A percentile compares a stretch with the other conserved stretches of the same genome.
phyloP scores from a whole-genome alignment of 2,113 vertebrate species.

The Salvator merianae region DNA sequence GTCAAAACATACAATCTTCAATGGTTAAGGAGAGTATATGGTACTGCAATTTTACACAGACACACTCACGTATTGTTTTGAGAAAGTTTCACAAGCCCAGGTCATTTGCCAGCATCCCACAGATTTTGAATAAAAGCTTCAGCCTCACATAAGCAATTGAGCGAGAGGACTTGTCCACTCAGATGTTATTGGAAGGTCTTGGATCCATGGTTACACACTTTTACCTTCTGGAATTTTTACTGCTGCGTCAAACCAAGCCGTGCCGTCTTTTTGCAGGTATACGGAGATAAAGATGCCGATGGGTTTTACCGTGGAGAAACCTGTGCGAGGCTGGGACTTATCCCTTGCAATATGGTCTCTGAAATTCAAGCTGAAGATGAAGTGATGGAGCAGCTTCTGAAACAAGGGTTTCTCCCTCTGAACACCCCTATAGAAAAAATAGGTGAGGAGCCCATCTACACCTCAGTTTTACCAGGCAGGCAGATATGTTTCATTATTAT shows the following conservation, averaged over 20 bases:
- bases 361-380: slow-evolving; percentile 96
- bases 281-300: slow-evolving; percentile 93
- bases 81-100: too few relatives aligned
- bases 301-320: slow-evolving; percentile 95
- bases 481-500: too few relatives aligned
- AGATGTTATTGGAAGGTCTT: too few relatives aligned
- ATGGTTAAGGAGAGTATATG: too few relatives aligned
- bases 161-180: too few relatives aligned
- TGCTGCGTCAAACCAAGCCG: background rate
- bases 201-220: background rate
- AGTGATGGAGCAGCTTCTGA: slow-evolving; percentile 93
- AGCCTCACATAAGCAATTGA: too few relatives aligned
- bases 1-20: too few relatives aligned
- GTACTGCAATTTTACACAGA: too few relatives aligned
- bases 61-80: too few relatives aligned
- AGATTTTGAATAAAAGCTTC: too few relatives aligned
- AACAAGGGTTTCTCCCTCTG: slow-evolving; percentile 94
- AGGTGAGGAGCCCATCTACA: slow-evolving; percentile 71
- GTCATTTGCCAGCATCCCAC: too few relatives aligned
- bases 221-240: background rate
- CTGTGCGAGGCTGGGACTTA: slow-evolving; percentile 86
- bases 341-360: slow-evolving; percentile 98
- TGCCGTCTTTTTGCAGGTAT: slow-evolving; percentile 76
- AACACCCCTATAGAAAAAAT: slow-evolving; percentile 94
- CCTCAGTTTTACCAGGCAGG: too few relatives aligned